Evolutionary conservation across 1,140 invertebrate species (phyloP).

Genomic region (Calliphora vicina): DNA sequence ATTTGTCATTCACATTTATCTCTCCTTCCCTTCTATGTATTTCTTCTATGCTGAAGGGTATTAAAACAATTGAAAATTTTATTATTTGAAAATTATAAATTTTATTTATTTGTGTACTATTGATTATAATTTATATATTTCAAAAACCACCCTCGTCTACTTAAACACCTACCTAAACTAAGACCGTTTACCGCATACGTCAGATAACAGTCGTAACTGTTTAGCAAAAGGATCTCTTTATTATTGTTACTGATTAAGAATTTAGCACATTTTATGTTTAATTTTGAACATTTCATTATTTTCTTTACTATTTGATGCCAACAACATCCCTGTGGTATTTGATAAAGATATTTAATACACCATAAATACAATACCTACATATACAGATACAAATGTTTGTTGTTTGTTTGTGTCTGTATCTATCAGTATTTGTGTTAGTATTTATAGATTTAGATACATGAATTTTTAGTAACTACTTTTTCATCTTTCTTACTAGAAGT

Average conservation of each 20-base stretch:
- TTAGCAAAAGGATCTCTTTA: neutral
- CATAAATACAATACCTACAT: no score
- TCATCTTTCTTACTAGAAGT: neutral
- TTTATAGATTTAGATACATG: neutral
- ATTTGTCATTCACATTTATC: no score
- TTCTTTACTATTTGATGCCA: no score
- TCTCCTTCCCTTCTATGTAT: no score
- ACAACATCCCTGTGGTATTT: neutral
- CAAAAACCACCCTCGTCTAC: neutral
- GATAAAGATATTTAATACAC: neutral
- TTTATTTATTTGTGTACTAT: no score
- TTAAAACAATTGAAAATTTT: no score
- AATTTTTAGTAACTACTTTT: neutral
- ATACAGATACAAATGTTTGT: no score
- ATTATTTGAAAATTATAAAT: no score
- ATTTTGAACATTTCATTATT: neutral
- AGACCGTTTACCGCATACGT: constrained; percentile 3
- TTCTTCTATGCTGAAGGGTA: no score
- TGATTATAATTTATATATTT: no score
- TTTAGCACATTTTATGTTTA: neutral
- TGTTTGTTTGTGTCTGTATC: neutral
- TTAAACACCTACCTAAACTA: neutral
- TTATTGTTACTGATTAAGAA: constrained; percentile 10
- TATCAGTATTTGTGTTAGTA: neutral
- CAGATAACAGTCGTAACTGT: neutral